These are phyloP conservation scores for Drosophila incognita DNA, from an alignment of 2,888 invertebrate genomes.

Conservation along the genomic window DNA sequence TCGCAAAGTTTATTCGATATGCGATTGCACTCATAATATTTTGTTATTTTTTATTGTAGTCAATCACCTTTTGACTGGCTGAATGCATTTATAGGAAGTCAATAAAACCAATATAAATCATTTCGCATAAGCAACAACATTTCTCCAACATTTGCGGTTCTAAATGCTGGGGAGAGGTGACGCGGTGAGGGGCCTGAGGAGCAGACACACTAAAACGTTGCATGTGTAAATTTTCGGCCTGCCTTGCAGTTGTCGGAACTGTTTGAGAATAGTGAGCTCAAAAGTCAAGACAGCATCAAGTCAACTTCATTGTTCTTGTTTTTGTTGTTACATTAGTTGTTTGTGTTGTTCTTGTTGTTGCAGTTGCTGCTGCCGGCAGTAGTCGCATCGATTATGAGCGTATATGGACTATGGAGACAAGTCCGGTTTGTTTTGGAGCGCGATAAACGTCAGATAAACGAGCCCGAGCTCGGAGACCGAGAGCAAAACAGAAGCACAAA, in stretches of 20 bases:
- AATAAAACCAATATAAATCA: slow-evolving; percentile 65
- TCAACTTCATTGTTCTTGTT: slow-evolving; percentile 51
- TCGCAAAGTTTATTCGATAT: slow-evolving; percentile 55
- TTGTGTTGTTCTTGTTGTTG: slow-evolving; percentile 26
- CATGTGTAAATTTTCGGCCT: slow-evolving; percentile 64
- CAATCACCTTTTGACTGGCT: slow-evolving; percentile 72
- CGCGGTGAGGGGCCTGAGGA: not conserved
- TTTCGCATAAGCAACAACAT: slow-evolving; percentile 40
- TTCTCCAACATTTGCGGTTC: slow-evolving; percentile 28
- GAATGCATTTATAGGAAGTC: slow-evolving; percentile 72
- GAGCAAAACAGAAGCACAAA: slow-evolving; percentile 70
- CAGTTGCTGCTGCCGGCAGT: slow-evolving; percentile 46
- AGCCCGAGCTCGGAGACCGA: slow-evolving; percentile 34
- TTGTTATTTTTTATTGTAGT: slow-evolving; percentile 55
- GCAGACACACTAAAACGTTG: slow-evolving; percentile 38
- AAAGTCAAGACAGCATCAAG: slow-evolving; percentile 65
- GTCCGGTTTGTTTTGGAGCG: slow-evolving; percentile 75
- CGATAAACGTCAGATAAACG: slow-evolving; percentile 76
- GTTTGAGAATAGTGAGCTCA: slow-evolving; percentile 65
- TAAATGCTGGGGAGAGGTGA: not conserved
- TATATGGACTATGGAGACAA: slow-evolving; percentile 73
- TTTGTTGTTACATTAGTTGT: slow-evolving; percentile 8
- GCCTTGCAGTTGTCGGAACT: slow-evolving; percentile 76
- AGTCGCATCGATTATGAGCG: slow-evolving; percentile 71
- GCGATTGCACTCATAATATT: slow-evolving; percentile 38